Percentiles rank a stretch among this genome's conserved stretches.
phyloP scores from a whole-genome alignment of 2,888 invertebrate species.

The Steinernema scapterisci region DNA sequence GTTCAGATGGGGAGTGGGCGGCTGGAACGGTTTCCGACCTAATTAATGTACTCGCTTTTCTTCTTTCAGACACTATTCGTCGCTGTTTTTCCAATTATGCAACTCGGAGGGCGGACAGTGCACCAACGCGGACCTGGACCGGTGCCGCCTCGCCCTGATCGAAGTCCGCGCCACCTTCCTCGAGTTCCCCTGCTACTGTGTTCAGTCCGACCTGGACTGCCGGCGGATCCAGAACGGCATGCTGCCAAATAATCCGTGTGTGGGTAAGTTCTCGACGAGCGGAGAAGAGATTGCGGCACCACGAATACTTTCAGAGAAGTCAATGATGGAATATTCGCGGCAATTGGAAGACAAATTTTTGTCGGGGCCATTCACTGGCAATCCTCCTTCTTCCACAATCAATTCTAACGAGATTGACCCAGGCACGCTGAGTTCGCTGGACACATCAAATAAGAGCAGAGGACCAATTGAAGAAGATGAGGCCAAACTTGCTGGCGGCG shows the following conservation, averaged over 20 bases:
- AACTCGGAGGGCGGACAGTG: constrained; percentile 34
- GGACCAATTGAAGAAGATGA: not conserved
- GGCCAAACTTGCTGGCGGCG: not conserved
- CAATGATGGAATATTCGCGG: constrained; percentile 50
- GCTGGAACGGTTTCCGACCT: too few species aligned
- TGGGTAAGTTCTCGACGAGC: constrained; percentile 40
- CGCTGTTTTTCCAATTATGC: constrained; percentile 21
- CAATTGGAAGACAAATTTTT: constrained; percentile 26
- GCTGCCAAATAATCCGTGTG: constrained; percentile 63
- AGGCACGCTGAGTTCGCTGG: not conserved
- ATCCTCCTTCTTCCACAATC: constrained; percentile 20
- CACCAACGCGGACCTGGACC: constrained; percentile 37
- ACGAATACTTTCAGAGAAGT: constrained; percentile 41
- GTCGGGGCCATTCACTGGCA: constrained; percentile 17
- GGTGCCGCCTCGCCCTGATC: constrained; percentile 46
- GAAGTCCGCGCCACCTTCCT: constrained; percentile 55
- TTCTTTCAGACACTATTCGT: constrained; percentile 10
- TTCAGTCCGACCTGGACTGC: constrained; percentile 53
- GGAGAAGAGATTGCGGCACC: not conserved
- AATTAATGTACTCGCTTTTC: not conserved
- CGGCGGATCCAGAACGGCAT: constrained; percentile 49
- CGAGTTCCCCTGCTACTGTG: constrained; percentile 62
- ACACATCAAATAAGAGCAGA: constrained; percentile 12
- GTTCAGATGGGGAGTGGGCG: too few species aligned
- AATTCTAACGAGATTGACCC: constrained; percentile 31